These are phyloP conservation scores for Helogale parvula DNA, from an alignment of 2,113 vertebrate species.

Conservation along the genomic window DNA sequence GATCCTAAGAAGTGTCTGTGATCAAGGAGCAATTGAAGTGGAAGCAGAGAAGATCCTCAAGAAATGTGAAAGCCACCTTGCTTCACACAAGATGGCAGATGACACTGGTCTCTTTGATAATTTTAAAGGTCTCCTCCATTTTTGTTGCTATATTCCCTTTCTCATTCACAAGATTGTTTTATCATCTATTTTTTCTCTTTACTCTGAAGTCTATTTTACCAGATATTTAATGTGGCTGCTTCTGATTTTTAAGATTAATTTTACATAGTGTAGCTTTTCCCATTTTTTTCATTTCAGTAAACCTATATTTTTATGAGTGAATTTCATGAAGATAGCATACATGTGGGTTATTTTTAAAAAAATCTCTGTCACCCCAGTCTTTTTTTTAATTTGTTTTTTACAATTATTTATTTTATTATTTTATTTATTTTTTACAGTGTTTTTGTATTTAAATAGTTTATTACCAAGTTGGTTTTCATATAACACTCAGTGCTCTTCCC, in stretches of 20 bases:
- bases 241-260: conserved; percentile 18
- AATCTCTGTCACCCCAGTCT: background rate
- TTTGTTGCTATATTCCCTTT: background rate
- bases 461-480: no score
- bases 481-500: no score
- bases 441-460: no score
- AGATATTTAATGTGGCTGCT: background rate
- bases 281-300: background rate
- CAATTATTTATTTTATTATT: no score
- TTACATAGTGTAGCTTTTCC: background rate
- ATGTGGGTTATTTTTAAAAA: background rate
- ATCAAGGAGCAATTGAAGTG: conserved; percentile 70
- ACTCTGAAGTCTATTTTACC: background rate
- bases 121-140: background rate
- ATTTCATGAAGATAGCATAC: background rate
- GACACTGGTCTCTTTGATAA: conserved; percentile 19
- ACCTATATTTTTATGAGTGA: background rate
- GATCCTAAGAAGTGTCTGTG: conserved; percentile 92
- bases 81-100: conserved; percentile 86
- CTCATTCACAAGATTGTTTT: background rate
- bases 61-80: conserved; percentile 80
- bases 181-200: background rate
- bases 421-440: no score
- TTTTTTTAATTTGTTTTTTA: no score
- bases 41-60: conserved; percentile 72